Conservation (phyloP, 2,113 vertebrate species). For the Prietella phreatophila region DNA sequence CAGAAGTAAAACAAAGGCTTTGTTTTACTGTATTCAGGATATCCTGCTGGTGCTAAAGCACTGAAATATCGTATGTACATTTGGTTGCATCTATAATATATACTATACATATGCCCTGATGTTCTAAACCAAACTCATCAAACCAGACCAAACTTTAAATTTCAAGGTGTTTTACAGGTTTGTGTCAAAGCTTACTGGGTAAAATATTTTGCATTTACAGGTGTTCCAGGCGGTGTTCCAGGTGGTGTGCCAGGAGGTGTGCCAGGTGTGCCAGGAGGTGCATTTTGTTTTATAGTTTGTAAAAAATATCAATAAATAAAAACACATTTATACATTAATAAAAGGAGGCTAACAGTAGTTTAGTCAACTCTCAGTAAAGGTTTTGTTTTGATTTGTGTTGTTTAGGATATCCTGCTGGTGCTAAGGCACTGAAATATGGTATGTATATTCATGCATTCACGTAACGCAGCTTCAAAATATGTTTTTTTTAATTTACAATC, state of each 20-base stretch:
- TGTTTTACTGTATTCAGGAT: constrained; percentile 45
- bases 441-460: neutral
- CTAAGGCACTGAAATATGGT: constrained; percentile 57
- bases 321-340: neutral
- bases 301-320: neutral
- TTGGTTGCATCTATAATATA: neutral
- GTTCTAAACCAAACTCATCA: no score
- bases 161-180: neutral
- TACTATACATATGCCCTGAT: neutral
- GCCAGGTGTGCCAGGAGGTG: neutral
- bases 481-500: neutral
- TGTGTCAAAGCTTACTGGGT: neutral
- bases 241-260: neutral
- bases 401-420: constrained; percentile 55
- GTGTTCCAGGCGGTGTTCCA: neutral
- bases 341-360: neutral
- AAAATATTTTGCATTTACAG: neutral
- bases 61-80: constrained; percentile 52
- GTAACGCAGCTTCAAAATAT: neutral
- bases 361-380: neutral
- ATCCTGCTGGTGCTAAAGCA: constrained; percentile 48
- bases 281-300: neutral
- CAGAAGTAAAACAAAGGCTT: no score
- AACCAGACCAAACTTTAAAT: neutral
- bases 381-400: neutral